Evolutionary conservation across 2,797 vertebrate genomes (phyloP), one percentile per base, ranked within the genome.

Genomic region (Paedocypris micromegethes): DNA sequence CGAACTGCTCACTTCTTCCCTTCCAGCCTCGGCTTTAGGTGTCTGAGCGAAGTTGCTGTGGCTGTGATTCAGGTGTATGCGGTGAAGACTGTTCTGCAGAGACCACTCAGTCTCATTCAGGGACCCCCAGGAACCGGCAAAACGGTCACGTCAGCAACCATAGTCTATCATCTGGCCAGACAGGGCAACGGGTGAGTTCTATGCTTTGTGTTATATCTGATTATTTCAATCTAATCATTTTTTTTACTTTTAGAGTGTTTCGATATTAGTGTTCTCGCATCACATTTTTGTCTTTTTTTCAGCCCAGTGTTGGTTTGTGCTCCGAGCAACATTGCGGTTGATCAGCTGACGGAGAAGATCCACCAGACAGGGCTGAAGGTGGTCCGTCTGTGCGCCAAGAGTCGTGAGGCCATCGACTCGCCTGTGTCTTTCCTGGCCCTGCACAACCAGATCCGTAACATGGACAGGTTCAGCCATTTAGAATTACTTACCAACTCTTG

Each of bases 381-480:
- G 8, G 97, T 99, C 71, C 88, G 97, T 42, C 90, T 99, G 3
- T 98, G 97, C 0, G 96, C 97, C 8, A 99, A 99, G 85, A 99
- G 97, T 70, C 84, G 97, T 0, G 97, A 99, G 85, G 97, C 97
- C 68, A 99, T 99, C 0, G 96, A 98, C 82, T 99, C 97, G 0
- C 96, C 97, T 0, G 96, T 99, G 9, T 99, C 97, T 5, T 99
- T 99, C 86, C 81, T 99, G 80, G 97, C 97, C 0, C 82, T 99
- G 76, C 97, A 99, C 83, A 99, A 99, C 79, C 97, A 99, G 87
- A 99, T 98, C 83, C 90, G 97, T 76, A 99, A 99, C 86, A 99
- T 99, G 96, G 97, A 99, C 81, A 99, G 97, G 97, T 99, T 49
- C 6, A 3, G 6, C 7, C 58, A 2, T 53, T 8, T 60, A 23